Conservation (phyloP, 2,797 vertebrate species). For the Anolis apletophallus region DNA sequence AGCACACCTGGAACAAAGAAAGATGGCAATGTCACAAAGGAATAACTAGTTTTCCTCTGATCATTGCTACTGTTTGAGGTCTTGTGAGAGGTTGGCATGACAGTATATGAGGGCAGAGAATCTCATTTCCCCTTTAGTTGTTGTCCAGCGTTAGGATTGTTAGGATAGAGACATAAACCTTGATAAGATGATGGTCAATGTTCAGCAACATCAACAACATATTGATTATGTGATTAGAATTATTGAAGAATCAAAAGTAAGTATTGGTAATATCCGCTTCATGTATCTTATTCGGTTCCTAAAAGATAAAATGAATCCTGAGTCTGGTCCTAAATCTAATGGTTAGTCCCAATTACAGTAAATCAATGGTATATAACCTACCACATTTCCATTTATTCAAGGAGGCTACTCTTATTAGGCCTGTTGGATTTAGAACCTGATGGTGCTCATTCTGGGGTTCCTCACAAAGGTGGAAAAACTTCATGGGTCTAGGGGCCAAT, state of each 20-base stretch:
- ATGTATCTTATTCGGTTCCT: too few species aligned
- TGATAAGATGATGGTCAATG: background rate
- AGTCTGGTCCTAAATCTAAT: background rate
- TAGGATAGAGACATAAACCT: background rate
- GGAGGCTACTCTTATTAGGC: too few species aligned
- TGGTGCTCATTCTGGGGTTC: background rate
- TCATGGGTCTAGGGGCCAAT: too few species aligned
- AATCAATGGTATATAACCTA: too few species aligned
- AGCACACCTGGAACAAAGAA: background rate
- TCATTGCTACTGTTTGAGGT: background rate
- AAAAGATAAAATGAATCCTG: background rate
- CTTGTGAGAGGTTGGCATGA: background rate
- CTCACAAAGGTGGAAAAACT: too few species aligned
- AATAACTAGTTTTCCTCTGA: background rate
- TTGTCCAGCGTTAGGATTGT: background rate
- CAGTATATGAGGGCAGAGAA: background rate
- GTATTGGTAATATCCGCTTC: background rate
- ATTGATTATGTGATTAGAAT: background rate
- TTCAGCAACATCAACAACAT: background rate
- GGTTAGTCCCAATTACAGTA: too few species aligned
- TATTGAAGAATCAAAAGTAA: background rate
- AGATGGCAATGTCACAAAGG: background rate
- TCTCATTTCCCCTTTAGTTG: background rate
- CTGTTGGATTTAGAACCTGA: background rate
- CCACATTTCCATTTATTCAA: too few species aligned